phyloP scores from a whole-genome alignment of 2,797 vertebrate species.

The Perodicticus potto region DNA sequence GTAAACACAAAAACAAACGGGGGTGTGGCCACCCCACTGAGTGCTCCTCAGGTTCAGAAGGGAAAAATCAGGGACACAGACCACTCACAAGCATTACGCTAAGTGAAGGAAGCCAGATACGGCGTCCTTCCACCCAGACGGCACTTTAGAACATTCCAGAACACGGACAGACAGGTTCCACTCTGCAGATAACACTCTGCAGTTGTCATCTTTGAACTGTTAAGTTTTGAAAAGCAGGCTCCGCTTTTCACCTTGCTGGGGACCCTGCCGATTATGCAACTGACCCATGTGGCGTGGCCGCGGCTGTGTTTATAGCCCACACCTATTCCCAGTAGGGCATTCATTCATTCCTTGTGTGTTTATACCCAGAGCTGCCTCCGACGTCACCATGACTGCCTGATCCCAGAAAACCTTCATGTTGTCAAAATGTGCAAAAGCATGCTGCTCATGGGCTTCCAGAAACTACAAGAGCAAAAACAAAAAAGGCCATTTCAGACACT shows the following conservation, averaged over 20 bases:
- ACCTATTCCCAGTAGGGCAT: not conserved
- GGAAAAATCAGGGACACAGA: not conserved
- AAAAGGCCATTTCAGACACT: not conserved
- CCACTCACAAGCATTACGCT: not conserved
- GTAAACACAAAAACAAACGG: not conserved
- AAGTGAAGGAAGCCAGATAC: not conserved
- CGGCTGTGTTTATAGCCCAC: not conserved
- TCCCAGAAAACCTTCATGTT: not conserved
- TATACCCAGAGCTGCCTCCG: not conserved
- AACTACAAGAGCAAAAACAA: not conserved
- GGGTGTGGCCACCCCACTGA: not conserved
- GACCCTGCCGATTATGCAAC: not conserved
- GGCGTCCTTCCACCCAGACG: not conserved
- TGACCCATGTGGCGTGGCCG: not conserved
- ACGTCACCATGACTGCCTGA: not conserved
- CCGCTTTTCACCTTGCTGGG: not conserved
- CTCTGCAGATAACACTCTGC: not conserved
- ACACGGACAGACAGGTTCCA: not conserved
- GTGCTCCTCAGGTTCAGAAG: not conserved
- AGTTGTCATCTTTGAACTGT: not conserved
- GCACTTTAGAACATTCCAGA: not conserved
- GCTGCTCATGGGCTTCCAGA: not conserved
- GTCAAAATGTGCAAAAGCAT: not conserved
- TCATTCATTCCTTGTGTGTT: accelerated
- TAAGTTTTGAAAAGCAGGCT: not conserved